Base-by-base conservation (phyloP, 2,888 invertebrate species). In the Fragum sueziense region DNA sequence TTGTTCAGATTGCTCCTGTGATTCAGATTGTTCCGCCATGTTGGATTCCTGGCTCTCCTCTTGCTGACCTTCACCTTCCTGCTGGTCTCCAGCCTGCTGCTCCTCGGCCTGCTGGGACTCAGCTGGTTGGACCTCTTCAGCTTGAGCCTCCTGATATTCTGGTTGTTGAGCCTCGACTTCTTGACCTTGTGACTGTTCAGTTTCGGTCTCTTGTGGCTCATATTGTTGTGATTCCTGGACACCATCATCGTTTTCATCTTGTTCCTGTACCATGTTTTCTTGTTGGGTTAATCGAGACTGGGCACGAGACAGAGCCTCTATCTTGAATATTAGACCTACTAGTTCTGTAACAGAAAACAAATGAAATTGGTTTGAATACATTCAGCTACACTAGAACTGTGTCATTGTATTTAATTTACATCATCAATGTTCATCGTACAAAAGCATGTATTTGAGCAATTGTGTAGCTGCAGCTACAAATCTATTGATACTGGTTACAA, bases 321-420 rank as follows among this genome's bases (percentile, higher is more conserved):
- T 31, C 33, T 73, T 52, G 47, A 73, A 67, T 31, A 73, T 73
- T 22, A 67, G 65, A 20, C 52, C 25, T 25, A 25, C 20, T n/a
- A 73, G 25, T 25, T 73, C 67, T 65, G 52, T 51, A 73, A 67
- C n/a, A 25, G 51, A 41, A 68, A 17, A 65, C n/a, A n/a, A 4
- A 25, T 25, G 17, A 9, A 27, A 67, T 14, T 67, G 17, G 14
- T 29, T 37, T 67, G 17, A 29, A 17, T 25, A 27, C n/a, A n/a
- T n/a, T n/a, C n/a, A n/a, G n/a, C n/a, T n/a, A n/a, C n/a, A n/a
- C n/a, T n/a, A n/a, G n/a, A n/a, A n/a, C n/a, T n/a, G n/a, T n/a
- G n/a, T n/a, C n/a, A n/a, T n/a, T n/a, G n/a, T n/a, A n/a, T n/a
- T n/a, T n/a, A n/a, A n/a, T n/a, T n/a, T n/a, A n/a, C n/a, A n/a